A percentile compares a stretch with the other conserved stretches of the same genome.
phyloP scores from a whole-genome alignment of 2,113 vertebrate genomes.

The Reinhardtius hippoglossoides region DNA sequence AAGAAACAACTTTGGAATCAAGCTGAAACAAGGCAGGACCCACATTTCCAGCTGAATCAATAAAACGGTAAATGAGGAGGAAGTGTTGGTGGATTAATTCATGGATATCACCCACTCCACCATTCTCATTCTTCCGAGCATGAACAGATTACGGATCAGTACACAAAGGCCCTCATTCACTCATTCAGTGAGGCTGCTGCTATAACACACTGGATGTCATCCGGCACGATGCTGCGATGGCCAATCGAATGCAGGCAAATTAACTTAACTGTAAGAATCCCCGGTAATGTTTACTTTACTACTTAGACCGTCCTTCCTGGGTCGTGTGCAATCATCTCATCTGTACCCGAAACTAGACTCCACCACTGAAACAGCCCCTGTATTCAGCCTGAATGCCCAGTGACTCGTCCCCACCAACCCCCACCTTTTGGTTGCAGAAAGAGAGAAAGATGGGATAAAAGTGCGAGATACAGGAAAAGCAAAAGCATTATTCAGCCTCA shows the following conservation, averaged over 20 bases:
- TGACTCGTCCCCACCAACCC: background rate
- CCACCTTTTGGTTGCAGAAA: slow-evolving; percentile 12
- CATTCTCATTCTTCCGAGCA: background rate
- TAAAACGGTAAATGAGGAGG: slow-evolving; percentile 2
- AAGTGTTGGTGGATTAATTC: background rate
- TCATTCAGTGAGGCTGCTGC: background rate
- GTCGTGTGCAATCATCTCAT: background rate
- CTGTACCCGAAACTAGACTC: background rate
- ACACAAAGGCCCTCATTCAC: background rate
- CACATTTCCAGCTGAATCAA: slow-evolving; percentile 5
- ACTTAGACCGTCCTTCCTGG: background rate
- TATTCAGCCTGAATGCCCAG: background rate
- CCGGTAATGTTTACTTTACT: background rate
- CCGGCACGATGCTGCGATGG: background rate
- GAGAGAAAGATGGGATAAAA: slow-evolving; percentile 16
- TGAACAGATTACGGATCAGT: slow-evolving; percentile 4
- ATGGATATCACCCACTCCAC: background rate
- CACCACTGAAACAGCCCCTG: background rate
- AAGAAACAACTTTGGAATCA: background rate
- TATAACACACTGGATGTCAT: background rate
- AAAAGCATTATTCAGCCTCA: slow-evolving; percentile 56
- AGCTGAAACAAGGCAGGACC: background rate
- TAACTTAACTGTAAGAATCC: background rate
- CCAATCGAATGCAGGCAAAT: background rate
- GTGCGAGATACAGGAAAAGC: slow-evolving; percentile 10